These are phyloP conservation scores for Callocephalon fimbriatum DNA, from an alignment of 2,113 vertebrate genomes.

Conservation along the genomic window DNA sequence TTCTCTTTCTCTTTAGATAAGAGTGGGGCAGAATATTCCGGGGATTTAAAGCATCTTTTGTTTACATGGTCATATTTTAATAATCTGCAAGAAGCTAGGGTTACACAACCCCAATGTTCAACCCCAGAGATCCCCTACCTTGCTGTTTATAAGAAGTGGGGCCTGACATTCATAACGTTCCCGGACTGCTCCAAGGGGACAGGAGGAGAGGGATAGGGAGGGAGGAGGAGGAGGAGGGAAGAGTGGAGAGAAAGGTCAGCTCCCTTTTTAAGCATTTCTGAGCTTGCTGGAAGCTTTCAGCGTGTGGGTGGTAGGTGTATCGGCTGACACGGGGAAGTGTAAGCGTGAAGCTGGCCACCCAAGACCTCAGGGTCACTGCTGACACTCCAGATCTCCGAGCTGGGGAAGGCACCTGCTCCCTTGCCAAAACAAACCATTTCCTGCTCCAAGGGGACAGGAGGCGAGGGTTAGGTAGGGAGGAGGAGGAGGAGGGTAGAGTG, in stretches of 20 bases:
- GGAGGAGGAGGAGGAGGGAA: constrained; percentile 19
- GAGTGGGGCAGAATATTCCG: constrained; percentile 7
- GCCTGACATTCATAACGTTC: constrained; percentile 29
- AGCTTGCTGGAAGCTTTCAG: constrained; percentile 74
- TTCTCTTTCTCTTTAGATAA: constrained; percentile 61
- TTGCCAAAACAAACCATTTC: constrained; percentile 84
- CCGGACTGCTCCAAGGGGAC: constrained; percentile 19
- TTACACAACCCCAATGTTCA: constrained; percentile 34
- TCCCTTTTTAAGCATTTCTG: constrained; percentile 70
- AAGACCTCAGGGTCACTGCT: constrained; percentile 80
- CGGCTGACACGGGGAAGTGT: constrained; percentile 79
- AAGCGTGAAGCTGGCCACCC: constrained; percentile 83
- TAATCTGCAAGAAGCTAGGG: constrained; percentile 64
- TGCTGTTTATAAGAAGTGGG: constrained; percentile 62
- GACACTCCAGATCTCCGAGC: constrained; percentile 75
- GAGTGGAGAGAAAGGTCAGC: constrained; percentile 69
- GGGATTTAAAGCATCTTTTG: constrained; percentile 54
- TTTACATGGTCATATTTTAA: constrained; percentile 67
- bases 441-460: too few species aligned
- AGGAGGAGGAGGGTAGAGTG: too few species aligned
- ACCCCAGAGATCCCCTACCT: constrained; percentile 44
- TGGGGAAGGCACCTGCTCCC: constrained; percentile 80
- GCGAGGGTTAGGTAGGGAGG: too few species aligned
- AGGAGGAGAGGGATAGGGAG: constrained; percentile 4
- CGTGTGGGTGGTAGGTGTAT: constrained; percentile 81